Percentiles rank a stretch among this genome's conserved stretches.
Conservation (phyloP, 1,140 invertebrate species). For the Ostrea edulis region DNA sequence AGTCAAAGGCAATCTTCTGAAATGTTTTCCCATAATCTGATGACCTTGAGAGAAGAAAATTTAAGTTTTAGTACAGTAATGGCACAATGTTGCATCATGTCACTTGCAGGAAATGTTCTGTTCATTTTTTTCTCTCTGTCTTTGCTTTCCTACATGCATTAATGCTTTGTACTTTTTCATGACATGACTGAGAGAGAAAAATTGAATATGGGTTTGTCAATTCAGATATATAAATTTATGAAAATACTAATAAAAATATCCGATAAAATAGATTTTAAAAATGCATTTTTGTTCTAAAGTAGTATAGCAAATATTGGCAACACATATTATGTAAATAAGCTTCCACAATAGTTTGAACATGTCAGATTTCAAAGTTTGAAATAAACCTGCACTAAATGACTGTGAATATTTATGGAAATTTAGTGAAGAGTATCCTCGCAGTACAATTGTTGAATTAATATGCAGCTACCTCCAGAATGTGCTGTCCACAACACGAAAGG, state of each 20-base stretch:
- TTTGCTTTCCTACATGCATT: no score
- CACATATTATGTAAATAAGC: background rate
- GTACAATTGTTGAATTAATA: background rate
- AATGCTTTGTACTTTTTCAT: no score
- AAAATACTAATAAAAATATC: no score
- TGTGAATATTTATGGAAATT: background rate
- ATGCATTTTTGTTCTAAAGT: background rate
- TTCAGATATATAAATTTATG: no score
- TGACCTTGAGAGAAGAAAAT: slow-evolving; percentile 35
- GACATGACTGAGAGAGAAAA: no score
- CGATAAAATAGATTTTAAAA: background rate
- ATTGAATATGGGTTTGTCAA: no score
- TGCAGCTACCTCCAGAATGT: slow-evolving; percentile 46
- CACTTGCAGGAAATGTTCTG: background rate
- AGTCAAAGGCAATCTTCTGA: slow-evolving; percentile 28
- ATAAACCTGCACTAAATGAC: background rate
- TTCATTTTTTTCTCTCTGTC: background rate
- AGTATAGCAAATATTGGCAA: background rate
- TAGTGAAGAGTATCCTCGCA: background rate
- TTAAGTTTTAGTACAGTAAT: background rate
- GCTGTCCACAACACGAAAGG: slow-evolving; percentile 40
- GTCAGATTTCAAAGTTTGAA: background rate
- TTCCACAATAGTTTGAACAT: background rate
- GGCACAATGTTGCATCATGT: background rate
- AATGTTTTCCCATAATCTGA: slow-evolving; percentile 56